A percentile compares a stretch with the other conserved stretches of the same genome.
Conservation (phyloP, 2,888 invertebrate species). For the Anoplius nigerrimus region DNA sequence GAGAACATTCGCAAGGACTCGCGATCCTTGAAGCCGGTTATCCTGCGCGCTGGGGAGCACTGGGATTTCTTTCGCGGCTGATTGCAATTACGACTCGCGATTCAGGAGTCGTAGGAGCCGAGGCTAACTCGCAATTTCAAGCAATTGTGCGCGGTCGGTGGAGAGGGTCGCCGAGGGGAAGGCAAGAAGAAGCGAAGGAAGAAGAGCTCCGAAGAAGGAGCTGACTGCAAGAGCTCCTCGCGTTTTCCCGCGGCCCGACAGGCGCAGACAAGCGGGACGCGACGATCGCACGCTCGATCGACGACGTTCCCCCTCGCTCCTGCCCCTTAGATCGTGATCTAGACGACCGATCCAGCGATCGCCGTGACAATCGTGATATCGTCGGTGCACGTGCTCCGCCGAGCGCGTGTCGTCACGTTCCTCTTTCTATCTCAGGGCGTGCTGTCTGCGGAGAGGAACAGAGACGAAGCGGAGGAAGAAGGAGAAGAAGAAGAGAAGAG, state of each 20-base stretch:
- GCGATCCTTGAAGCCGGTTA: too few relatives aligned
- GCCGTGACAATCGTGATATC: constrained; percentile 37
- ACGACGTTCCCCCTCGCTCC: background rate
- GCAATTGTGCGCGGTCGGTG: too few relatives aligned
- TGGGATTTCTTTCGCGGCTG: too few relatives aligned
- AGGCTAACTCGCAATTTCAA: too few relatives aligned
- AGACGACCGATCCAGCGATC: constrained; percentile 20
- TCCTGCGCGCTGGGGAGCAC: too few relatives aligned
- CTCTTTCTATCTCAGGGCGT: constrained; percentile 13
- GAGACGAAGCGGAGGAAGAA: background rate
- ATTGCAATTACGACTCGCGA: too few relatives aligned
- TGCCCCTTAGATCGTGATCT: constrained; percentile 7
- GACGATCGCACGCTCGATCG: background rate
- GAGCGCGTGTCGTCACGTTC: constrained; percentile 38
- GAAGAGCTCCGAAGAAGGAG: background rate
- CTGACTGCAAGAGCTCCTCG: background rate
- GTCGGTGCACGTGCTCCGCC: constrained; percentile 33
- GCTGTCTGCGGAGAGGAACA: background rate
- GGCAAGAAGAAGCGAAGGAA: background rate
- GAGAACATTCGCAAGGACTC: too few relatives aligned
- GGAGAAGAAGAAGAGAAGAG: background rate
- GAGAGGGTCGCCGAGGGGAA: too few relatives aligned
- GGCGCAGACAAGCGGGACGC: background rate
- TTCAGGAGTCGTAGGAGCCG: too few relatives aligned
- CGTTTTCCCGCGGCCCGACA: background rate